A percentile compares a stretch with the other conserved stretches of the same genome.
phyloP scores from a whole-genome alignment of 2,888 invertebrate species.

The Pemphredon lugubris region DNA sequence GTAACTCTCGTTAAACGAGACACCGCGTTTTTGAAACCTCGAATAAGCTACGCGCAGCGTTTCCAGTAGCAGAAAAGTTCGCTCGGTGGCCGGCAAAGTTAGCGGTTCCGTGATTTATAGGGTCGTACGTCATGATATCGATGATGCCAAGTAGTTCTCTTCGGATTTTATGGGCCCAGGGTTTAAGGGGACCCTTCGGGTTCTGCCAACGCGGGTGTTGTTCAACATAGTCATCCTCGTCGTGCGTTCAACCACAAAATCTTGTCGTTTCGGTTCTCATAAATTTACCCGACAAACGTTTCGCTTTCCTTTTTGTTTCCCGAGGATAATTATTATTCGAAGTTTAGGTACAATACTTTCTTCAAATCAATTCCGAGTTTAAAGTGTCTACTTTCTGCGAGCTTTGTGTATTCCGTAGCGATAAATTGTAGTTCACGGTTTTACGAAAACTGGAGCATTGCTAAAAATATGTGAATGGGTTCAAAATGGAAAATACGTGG shows the following conservation, averaged over 20 bases:
- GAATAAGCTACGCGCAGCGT: not conserved
- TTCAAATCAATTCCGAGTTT: too few species aligned
- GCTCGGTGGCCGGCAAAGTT: conserved; percentile 55
- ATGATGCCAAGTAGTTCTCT: conserved; percentile 46
- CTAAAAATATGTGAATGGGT: too few species aligned
- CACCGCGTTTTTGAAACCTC: too few species aligned
- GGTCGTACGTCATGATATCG: conserved; percentile 61
- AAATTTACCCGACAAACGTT: conserved; percentile 36
- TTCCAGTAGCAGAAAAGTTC: conserved; percentile 62
- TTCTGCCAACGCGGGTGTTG: conserved; percentile 2
- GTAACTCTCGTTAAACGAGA: not conserved
- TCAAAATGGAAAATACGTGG: too few species aligned
- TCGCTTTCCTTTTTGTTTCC: not conserved
- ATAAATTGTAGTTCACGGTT: too few species aligned
- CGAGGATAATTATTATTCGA: too few species aligned
- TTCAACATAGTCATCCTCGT: conserved; percentile 22
- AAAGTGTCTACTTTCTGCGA: too few species aligned
- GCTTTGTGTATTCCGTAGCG: too few species aligned
- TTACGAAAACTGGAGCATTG: too few species aligned
- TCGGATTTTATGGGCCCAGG: conserved; percentile 56
- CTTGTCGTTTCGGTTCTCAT: conserved; percentile 35
- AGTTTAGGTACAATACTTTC: too few species aligned
- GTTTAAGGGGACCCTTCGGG: conserved; percentile 1
- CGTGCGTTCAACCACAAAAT: conserved; percentile 28
- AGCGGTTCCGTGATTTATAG: conserved; percentile 64